Percentiles rank a stretch among this genome's conserved stretches.
These are phyloP conservation scores for Emydura subglobosa DNA, from an alignment of 2,113 vertebrate species.

Conservation along the genomic window DNA sequence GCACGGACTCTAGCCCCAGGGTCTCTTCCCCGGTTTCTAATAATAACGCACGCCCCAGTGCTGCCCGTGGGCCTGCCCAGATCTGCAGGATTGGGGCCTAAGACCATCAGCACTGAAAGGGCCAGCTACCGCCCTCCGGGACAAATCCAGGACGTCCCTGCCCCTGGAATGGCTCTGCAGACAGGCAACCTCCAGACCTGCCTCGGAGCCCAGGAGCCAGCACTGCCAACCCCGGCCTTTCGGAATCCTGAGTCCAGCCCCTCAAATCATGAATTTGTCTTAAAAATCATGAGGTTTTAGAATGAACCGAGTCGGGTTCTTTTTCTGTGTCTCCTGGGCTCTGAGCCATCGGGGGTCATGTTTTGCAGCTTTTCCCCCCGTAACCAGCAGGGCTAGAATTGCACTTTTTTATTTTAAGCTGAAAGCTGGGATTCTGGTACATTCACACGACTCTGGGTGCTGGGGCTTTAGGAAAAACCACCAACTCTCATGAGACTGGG, in stretches of 20 bases:
- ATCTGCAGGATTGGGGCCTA: background rate
- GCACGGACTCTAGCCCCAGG: too few relatives aligned
- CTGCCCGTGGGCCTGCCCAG: background rate
- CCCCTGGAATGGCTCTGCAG: background rate
- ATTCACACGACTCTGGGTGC: fast-evolving
- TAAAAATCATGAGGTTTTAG: background rate
- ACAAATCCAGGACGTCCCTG: background rate
- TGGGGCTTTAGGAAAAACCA: background rate
- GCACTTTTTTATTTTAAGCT: background rate
- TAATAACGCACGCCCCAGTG: background rate
- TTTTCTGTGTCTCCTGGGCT: background rate
- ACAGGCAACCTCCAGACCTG: background rate
- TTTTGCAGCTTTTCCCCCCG: background rate
- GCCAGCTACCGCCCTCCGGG: background rate
- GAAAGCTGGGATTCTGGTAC: background rate
- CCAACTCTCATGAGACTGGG: background rate
- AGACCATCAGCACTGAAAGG: background rate
- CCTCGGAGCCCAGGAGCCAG: background rate
- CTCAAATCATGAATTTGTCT: background rate
- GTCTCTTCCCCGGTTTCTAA: background rate
- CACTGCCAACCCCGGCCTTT: background rate
- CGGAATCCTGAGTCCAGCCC: background rate
- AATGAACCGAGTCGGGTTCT: background rate
- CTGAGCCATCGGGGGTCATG: background rate
- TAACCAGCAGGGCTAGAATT: background rate